A percentile compares a stretch with the other conserved stretches of the same genome.
These are phyloP conservation scores for Epizoanthus fatuus DNA, from an alignment of 92 coral and sea anemone species.

Conservation along the genomic window DNA sequence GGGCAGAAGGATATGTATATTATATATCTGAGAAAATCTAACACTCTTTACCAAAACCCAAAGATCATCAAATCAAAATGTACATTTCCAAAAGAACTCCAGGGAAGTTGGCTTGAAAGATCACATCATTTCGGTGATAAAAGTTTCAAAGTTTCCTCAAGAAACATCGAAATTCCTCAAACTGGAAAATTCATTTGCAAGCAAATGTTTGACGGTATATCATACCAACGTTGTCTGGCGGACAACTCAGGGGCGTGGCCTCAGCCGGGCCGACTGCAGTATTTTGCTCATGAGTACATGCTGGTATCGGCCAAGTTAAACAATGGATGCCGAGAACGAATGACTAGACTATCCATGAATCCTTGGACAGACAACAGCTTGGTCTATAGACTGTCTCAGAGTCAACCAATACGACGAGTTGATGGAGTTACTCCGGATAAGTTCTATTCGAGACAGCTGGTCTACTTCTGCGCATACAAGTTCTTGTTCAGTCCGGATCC, in stretches of 20 bases:
- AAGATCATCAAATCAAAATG: conserved; percentile 16
- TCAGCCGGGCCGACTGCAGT: conserved; percentile 65
- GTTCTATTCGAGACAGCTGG: conserved; percentile 55
- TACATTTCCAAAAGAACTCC: conserved; percentile 3
- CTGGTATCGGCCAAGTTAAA: conserved; percentile 57
- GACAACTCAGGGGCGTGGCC: conserved; percentile 70
- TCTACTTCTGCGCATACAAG: conserved; percentile 65
- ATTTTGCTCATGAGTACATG: conserved; percentile 64
- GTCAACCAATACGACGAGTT: conserved; percentile 57
- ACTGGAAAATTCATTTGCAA: conserved; percentile 7
- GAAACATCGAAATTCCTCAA: neutral
- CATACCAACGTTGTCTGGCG: conserved; percentile 17
- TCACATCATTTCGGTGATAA: conserved; percentile 22
- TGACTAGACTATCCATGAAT: conserved; percentile 77
- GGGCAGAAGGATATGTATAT: neutral
- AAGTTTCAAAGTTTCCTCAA: conserved; percentile 11
- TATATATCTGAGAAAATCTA: conserved; percentile 21
- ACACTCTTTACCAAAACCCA: conserved; percentile 2
- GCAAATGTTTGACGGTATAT: conserved; percentile 20
- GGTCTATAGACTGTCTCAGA: conserved; percentile 82
- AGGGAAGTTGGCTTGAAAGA: conserved; percentile 10
- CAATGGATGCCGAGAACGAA: conserved; percentile 81
- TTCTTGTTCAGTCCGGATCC: conserved; percentile 70
- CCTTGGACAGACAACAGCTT: conserved; percentile 50
- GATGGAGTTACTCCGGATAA: conserved; percentile 36